These are phyloP conservation scores for Nothobranchius furzeri DNA, from an alignment of 2,113 vertebrate genomes.

Conservation along the genomic window DNA sequence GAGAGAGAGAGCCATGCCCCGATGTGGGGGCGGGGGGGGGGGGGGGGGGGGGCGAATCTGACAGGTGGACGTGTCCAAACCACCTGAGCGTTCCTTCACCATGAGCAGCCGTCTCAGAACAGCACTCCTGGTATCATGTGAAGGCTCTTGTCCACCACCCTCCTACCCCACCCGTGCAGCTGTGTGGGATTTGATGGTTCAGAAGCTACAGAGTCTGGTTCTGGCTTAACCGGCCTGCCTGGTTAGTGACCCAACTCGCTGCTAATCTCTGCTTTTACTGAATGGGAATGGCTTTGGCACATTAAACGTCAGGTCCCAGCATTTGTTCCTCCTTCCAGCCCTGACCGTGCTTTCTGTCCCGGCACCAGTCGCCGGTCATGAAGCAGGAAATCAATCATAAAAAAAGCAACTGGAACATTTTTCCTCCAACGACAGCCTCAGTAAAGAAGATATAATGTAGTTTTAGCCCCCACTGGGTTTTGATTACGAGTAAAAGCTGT, in stretches of 20 bases:
- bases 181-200: too few species aligned
- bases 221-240: not conserved
- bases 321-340: slow-evolving; percentile 17
- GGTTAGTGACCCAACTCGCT: not conserved
- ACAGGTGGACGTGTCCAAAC: too few species aligned
- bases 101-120: too few species aligned
- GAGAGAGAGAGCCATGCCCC: too few species aligned
- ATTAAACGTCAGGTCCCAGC: slow-evolving; percentile 25
- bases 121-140: too few species aligned
- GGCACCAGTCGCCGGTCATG: slow-evolving; percentile 31
- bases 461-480: slow-evolving; percentile 5
- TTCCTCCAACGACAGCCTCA: not conserved
- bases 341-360: not conserved
- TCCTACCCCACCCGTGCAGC: too few species aligned
- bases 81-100: too few species aligned
- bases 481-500: not conserved
- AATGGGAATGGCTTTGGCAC: not conserved
- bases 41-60: too few species aligned
- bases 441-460: slow-evolving; percentile 14
- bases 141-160: too few species aligned
- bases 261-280: slow-evolving; percentile 27
- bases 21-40: too few species aligned
- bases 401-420: slow-evolving; percentile 1
- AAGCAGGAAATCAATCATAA: slow-evolving; percentile 13
- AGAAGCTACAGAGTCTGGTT: too few species aligned